phyloP scores from a whole-genome alignment of 1,140 invertebrate species.

The Rhynchophorus ferrugineus region DNA sequence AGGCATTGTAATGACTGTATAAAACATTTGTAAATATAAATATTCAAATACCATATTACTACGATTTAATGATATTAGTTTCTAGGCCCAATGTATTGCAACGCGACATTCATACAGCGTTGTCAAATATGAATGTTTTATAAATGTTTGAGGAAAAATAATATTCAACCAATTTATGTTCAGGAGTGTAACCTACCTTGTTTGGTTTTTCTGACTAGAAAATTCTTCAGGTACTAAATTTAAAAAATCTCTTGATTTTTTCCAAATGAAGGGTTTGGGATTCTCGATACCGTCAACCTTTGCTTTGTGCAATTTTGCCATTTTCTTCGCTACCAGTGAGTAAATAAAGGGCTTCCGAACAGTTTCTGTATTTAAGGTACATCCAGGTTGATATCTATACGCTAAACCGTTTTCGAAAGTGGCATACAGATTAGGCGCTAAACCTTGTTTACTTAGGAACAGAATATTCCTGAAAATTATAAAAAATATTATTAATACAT shows the following conservation, averaged over 20 bases:
- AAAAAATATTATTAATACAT: neutral
- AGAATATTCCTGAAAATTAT: conserved; percentile 54
- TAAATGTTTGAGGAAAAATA: too few relatives aligned
- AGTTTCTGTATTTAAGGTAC: conserved; percentile 61
- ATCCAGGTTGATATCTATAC: conserved; percentile 86
- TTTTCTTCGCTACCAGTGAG: conserved; percentile 63
- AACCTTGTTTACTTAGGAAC: conserved; percentile 62
- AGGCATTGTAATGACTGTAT: too few relatives aligned
- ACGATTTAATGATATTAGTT: too few relatives aligned
- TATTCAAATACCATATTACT: too few relatives aligned
- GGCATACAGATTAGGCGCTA: conserved; percentile 81
- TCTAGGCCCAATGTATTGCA: too few relatives aligned
- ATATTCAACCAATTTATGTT: too few relatives aligned
- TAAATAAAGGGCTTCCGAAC: conserved; percentile 66
- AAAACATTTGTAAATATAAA: too few relatives aligned
- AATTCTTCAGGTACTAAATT: conserved; percentile 61
- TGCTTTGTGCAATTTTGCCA: conserved; percentile 76
- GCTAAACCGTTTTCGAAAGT: conserved; percentile 90
- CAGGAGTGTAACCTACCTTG: too few relatives aligned
- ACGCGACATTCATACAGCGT: too few relatives aligned
- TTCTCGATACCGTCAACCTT: conserved; percentile 35
- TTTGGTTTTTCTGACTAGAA: conserved; percentile 51
- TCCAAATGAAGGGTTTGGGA: conserved; percentile 60
- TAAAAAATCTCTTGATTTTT: conserved; percentile 66
- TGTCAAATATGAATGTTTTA: too few relatives aligned